These are phyloP conservation scores for Meghimatium bilineatum DNA, from an alignment of 2,888 invertebrate genomes.

Conservation along the genomic window DNA sequence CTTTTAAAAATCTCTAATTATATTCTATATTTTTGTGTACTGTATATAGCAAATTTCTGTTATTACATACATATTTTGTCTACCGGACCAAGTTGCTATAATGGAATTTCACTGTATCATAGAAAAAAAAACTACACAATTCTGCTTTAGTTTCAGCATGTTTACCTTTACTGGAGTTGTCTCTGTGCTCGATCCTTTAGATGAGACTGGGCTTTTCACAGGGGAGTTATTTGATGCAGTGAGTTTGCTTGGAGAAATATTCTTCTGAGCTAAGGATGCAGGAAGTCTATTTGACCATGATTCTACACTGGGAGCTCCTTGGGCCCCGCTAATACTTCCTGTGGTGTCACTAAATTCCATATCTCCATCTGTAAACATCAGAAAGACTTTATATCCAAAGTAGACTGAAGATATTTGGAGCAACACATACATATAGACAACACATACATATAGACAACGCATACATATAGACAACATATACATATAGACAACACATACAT, in stretches of 20 bases:
- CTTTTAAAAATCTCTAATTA: no score
- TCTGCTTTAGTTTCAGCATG: not conserved
- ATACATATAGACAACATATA: no score
- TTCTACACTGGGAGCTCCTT: conserved; percentile 59
- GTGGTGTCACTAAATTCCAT: conserved; percentile 52
- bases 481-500: no score
- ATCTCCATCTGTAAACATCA: conserved; percentile 37
- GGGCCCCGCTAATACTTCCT: conserved; percentile 51
- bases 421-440: no score
- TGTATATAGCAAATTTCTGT: no score
- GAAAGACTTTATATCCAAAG: conserved; percentile 27
- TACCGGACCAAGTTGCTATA: no score
- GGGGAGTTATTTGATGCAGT: conserved; percentile 48
- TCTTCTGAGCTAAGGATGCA: conserved; percentile 60
- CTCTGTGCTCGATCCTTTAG: conserved; percentile 56
- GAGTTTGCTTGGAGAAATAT: conserved; percentile 51
- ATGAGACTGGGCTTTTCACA: conserved; percentile 56
- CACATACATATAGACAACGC: no score
- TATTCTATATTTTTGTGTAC: no score
- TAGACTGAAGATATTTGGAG: not conserved
- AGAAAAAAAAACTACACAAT: no score
- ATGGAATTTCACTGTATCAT: no score
- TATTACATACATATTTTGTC: no score
- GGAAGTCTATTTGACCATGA: conserved; percentile 66
- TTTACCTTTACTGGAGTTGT: conserved; percentile 63